These are phyloP conservation scores for Artemia sp. DNA, from an alignment of 2,888 invertebrate genomes.

Conservation along the genomic window DNA sequence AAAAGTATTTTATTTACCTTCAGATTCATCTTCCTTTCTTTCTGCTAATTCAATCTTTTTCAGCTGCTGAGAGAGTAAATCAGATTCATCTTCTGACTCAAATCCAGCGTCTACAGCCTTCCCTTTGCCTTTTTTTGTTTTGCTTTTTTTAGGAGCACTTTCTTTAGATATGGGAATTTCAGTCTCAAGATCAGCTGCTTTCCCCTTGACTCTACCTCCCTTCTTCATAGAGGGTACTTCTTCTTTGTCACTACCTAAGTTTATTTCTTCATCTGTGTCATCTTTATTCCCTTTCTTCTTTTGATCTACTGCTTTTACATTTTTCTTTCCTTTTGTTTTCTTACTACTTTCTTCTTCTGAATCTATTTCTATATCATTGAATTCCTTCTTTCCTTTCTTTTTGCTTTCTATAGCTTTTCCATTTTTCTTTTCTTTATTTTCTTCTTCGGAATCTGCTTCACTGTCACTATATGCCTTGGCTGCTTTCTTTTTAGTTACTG, in stretches of 20 bases:
- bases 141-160: conserved; percentile 28
- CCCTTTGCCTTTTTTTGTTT: conserved; percentile 32
- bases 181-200: conserved; percentile 30
- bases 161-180: neutral
- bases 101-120: conserved; percentile 20
- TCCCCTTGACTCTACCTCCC: conserved; percentile 29
- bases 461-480: too few species aligned
- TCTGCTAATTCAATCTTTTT: neutral
- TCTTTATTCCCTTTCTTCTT: conserved; percentile 20
- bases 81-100: conserved; percentile 15
- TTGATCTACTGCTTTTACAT: conserved; percentile 18
- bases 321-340: conserved; percentile 26
- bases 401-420: too few species aligned
- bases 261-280: conserved; percentile 16
- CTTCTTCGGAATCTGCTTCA: too few species aligned
- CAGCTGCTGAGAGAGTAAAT: neutral
- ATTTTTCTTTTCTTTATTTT: too few species aligned
- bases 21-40: neutral
- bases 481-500: too few species aligned
- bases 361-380: conserved; percentile 12
- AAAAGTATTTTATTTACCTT: too few species aligned
- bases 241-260: conserved; percentile 24
- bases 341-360: conserved; percentile 20
- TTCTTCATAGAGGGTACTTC: conserved; percentile 24
- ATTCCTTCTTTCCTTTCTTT: too few species aligned